Conservation (phyloP, 2,113 vertebrate species). For the Prietella phreatophila region DNA sequence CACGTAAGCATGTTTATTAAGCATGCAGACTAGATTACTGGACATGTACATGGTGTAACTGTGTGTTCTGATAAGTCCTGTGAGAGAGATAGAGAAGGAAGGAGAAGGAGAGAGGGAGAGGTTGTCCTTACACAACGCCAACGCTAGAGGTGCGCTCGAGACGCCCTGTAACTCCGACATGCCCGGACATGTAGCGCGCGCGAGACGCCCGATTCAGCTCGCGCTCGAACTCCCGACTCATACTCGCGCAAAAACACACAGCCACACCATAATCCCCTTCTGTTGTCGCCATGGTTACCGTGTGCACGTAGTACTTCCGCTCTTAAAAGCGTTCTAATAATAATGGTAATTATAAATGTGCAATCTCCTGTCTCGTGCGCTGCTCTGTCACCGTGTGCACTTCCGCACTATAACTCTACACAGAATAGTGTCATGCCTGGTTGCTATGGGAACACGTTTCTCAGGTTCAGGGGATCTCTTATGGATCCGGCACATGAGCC, state of each 20-base stretch:
- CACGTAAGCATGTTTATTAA: too few relatives aligned
- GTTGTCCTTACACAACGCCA: not conserved
- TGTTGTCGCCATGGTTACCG: not conserved
- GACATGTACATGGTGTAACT: not conserved
- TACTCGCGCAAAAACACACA: not conserved
- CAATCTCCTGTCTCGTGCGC: not conserved
- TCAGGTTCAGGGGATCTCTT: too few relatives aligned
- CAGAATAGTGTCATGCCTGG: too few relatives aligned
- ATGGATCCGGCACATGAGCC: too few relatives aligned
- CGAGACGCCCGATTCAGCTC: not conserved
- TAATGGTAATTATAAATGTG: too few relatives aligned
- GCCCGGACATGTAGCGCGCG: conserved; percentile 54
- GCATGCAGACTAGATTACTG: not conserved
- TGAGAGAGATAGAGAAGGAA: too few relatives aligned
- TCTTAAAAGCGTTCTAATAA: conserved; percentile 15
- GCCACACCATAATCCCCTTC: not conserved
- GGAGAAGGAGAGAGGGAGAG: too few relatives aligned
- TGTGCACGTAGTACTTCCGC: not conserved
- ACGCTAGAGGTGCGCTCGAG: not conserved
- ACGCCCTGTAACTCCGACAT: conserved; percentile 24
- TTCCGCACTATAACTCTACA: not conserved
- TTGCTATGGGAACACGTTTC: not conserved
- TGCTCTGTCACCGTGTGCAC: not conserved
- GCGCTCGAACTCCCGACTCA: not conserved
- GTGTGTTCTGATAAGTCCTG: not conserved